Conservation (phyloP, 2,113 vertebrate genomes). For the Craseonycteris thonglongyai region DNA sequence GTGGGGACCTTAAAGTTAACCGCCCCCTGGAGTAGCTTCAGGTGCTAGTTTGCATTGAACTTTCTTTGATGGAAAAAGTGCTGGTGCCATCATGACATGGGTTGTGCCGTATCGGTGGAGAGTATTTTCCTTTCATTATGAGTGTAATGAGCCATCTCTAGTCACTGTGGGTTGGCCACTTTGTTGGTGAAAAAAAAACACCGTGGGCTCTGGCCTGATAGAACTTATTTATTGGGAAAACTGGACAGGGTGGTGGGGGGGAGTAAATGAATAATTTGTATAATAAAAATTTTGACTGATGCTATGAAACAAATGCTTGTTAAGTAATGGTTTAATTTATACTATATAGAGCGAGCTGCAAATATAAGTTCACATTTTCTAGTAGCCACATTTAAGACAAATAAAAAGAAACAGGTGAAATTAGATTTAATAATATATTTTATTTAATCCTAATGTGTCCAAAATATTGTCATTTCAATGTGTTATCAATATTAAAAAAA, state of each 20-base stretch:
- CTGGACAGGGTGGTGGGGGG: neutral
- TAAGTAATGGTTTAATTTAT: neutral
- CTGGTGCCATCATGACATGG: neutral
- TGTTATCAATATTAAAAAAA: neutral
- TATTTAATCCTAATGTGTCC: neutral
- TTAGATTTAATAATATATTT: neutral
- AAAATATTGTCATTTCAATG: neutral
- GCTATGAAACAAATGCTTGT: neutral
- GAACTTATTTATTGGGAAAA: neutral
- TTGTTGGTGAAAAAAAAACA: neutral
- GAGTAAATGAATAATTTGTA: neutral
- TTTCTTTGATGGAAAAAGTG: neutral
- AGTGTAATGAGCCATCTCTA: neutral
- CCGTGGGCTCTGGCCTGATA: neutral
- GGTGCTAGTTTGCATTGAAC: neutral
- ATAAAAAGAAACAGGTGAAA: neutral
- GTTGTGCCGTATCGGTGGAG: neutral
- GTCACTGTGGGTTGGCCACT: neutral
- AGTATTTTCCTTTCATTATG: neutral
- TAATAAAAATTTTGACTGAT: neutral
- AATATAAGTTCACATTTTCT: neutral
- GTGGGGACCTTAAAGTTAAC: neutral
- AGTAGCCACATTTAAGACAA: neutral
- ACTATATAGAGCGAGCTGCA: fast-evolving
- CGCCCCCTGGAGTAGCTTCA: neutral